Evolutionary conservation across 2,797 vertebrate genomes (phyloP).

Genomic region (Amblyopsis hoosieri): DNA sequence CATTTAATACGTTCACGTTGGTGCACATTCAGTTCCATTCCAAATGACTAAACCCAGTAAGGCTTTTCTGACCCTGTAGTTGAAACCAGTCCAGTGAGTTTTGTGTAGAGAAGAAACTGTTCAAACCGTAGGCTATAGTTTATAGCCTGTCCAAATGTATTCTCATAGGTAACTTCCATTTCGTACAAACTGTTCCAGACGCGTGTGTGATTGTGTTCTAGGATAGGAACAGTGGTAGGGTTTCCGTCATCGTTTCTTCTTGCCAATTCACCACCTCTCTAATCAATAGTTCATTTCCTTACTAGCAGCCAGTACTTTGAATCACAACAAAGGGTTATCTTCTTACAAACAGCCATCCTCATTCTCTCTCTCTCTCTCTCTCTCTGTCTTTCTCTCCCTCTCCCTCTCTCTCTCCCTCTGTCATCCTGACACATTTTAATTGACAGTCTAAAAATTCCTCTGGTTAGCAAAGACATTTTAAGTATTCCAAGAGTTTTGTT

Average conservation of each 20-base stretch:
- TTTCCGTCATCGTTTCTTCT: slow-evolving; percentile 29
- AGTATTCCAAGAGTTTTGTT: too few relatives aligned
- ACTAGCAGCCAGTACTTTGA: slow-evolving; percentile 47
- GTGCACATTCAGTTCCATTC: slow-evolving; percentile 28
- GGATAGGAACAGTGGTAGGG: slow-evolving; percentile 25
- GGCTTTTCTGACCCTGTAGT: slow-evolving; percentile 26
- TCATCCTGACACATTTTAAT: slow-evolving; percentile 2
- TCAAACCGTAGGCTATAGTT: slow-evolving; percentile 8
- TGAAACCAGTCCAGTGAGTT: slow-evolving; percentile 27
- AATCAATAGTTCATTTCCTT: slow-evolving; percentile 73
- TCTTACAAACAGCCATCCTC: slow-evolving; percentile 34
- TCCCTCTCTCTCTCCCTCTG: slow-evolving; percentile 8
- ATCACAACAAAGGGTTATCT: slow-evolving; percentile 56
- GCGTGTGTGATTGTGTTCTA: neutral
- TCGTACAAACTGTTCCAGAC: slow-evolving; percentile 9
- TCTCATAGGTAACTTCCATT: slow-evolving; percentile 28
- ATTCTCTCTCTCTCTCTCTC: slow-evolving; percentile 5
- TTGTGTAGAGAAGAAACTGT: slow-evolving; percentile 26
- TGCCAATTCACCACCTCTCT: slow-evolving; percentile 14
- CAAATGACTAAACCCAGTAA: slow-evolving; percentile 29
- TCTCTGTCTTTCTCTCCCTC: neutral
- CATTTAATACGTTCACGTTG: slow-evolving; percentile 42
- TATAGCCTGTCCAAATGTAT: slow-evolving; percentile 28
- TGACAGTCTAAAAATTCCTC: slow-evolving; percentile 6
- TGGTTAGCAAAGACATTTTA: too few relatives aligned